Percentiles rank a stretch among this genome's conserved stretches.
phyloP scores from a whole-genome alignment of 2,888 invertebrate genomes.

The Volucella inanis region DNA sequence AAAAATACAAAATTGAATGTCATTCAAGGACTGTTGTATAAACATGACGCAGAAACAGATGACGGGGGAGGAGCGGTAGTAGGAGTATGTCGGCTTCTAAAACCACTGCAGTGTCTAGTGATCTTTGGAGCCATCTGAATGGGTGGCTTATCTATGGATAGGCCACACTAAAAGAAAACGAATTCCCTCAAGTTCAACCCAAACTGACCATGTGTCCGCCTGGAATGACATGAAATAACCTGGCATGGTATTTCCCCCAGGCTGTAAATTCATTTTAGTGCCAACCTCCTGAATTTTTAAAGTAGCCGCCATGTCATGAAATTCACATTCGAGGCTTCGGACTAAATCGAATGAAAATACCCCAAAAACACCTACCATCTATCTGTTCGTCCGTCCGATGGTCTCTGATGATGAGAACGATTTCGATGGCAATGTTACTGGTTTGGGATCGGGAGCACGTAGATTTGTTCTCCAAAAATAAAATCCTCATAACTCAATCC shows the following conservation, averaged over 20 bases:
- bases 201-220: slow-evolving; percentile 54
- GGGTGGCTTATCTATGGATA: not conserved
- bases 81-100: not conserved
- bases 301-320: slow-evolving; percentile 18
- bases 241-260: not conserved
- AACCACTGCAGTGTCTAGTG: slow-evolving; percentile 27
- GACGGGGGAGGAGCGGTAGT: not conserved
- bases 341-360: slow-evolving; percentile 32
- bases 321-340: slow-evolving; percentile 32
- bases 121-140: not conserved
- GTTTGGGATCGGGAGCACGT: slow-evolving; percentile 24
- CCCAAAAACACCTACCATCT: slow-evolving; percentile 8
- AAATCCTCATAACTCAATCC: slow-evolving; percentile 67
- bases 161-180: not conserved
- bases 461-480: slow-evolving; percentile 32
- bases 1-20: slow-evolving; percentile 46
- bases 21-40: not conserved
- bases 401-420: no score
- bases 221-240: not conserved
- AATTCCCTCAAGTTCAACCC: slow-evolving; percentile 8
- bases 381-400: no score
- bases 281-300: slow-evolving; percentile 39
- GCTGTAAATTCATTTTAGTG: slow-evolving; percentile 8
- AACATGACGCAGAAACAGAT: no score
- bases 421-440: no score